Evolutionary conservation across 2,113 vertebrate genomes (phyloP), one percentile per base, ranked within the genome.

Genomic region (Lutjanus erythropterus): DNA sequence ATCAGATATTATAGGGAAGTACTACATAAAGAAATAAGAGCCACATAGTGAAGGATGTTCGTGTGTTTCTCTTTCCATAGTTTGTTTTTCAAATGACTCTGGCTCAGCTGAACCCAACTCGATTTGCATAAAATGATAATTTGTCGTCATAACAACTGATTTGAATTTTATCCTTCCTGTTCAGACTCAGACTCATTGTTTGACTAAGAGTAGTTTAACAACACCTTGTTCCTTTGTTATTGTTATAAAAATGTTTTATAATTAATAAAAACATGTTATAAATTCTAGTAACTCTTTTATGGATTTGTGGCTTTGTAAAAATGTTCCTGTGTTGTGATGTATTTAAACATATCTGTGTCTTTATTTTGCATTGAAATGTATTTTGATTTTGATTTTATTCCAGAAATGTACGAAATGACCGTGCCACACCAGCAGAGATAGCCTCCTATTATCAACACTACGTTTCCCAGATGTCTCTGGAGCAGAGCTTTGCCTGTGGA

Each of bases 401-500:
- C 78, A 96, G 95, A 71, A 95, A 93, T 14, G 82, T 96, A 1
- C 87, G 95, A 11, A 96, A 96, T 5, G 95, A 96, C 74, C 93
- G 95, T 0, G 95, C 94, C 78, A 96, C 95, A 0, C 93, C 95
- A 0, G 93, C 94, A 2, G 95, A 96, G 86, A 95, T 96, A 0
- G 95, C 95, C 11, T 95, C 94, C 18, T 96, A 96, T 86, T 96
- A 96, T 71, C 92, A 96, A 35, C 94, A 96, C 91, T 96, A 95
- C 29, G 94, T 96, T 49, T 88, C 82, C 53, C 80, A 86, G 78
- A 96, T 93, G 95, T 92, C 90, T 3, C 80, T 96, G 75, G 91
- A 93, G 89, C 82, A 91, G 35, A 95, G 74, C 88, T 96, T 96
- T 12, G 94, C 91, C 47, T 89, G 86, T 19, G 88, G 90, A 14